Percentiles rank a stretch among this genome's conserved stretches.
Evolutionary conservation across 2,113 vertebrate genomes (phyloP).

Genomic region (Orthonyx spaldingii): DNA sequence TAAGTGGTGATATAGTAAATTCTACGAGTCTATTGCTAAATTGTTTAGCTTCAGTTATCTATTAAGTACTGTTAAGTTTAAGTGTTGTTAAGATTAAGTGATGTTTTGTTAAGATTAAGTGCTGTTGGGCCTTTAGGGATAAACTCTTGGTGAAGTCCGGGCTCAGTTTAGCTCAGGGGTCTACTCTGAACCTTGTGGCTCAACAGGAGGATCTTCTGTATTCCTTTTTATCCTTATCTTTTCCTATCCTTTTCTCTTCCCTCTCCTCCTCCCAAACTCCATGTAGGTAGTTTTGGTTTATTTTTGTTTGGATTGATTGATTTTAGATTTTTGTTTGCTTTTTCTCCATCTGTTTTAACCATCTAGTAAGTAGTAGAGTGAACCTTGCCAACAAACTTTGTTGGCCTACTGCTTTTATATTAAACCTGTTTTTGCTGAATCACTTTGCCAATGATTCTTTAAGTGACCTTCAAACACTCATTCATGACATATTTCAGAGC

Average conservation of each 20-base stretch:
- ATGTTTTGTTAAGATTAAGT: not conserved
- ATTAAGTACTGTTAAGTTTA: not conserved
- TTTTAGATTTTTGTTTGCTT: not conserved
- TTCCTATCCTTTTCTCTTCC: not conserved
- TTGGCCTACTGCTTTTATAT: not conserved
- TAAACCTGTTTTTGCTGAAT: not conserved
- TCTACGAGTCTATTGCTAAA: not conserved
- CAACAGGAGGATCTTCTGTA: not conserved
- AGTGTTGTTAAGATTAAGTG: not conserved
- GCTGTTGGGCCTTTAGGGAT: not conserved
- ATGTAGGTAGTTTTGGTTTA: not conserved
- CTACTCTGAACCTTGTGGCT: not conserved
- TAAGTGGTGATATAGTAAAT: not conserved
- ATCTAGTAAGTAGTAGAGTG: not conserved
- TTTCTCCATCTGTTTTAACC: not conserved
- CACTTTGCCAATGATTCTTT: not conserved
- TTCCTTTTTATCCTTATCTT: not conserved
- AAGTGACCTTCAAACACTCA: not conserved
- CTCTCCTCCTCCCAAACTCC: not conserved
- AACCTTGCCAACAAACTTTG: not conserved
- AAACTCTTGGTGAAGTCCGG: not conserved
- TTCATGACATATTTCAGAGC: not conserved
- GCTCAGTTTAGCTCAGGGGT: not conserved
- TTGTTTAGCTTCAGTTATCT: not conserved
- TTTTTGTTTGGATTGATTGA: not conserved